phyloP scores from a whole-genome alignment of 1,140 invertebrate genomes.

The Linepithema humile region DNA sequence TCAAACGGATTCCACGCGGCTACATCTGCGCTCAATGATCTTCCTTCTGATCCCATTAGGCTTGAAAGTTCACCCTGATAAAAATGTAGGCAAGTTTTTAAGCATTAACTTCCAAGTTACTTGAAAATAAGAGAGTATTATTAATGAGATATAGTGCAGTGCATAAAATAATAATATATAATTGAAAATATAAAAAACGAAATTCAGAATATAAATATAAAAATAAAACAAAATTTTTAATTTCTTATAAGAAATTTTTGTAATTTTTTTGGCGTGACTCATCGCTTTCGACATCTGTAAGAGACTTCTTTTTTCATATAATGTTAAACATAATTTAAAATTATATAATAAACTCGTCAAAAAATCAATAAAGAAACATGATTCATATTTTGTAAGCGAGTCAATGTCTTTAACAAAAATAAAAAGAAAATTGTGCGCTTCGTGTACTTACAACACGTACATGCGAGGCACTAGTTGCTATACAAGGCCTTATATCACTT shows the following conservation, averaged over 20 bases:
- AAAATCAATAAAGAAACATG: slow-evolving; percentile 58
- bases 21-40: slow-evolving; percentile 87
- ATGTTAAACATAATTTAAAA: slow-evolving; percentile 18
- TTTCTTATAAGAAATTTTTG: neutral
- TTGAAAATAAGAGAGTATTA: no score
- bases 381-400: neutral
- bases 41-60: slow-evolving; percentile 81
- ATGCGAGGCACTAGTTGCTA: slow-evolving; percentile 82
- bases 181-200: neutral
- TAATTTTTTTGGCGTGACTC: neutral
- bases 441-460: slow-evolving; percentile 85
- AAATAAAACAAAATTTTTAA: neutral
- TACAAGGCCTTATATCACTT: slow-evolving; percentile 78
- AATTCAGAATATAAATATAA: neutral
- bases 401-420: slow-evolving; percentile 53
- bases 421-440: slow-evolving; percentile 80
- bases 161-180: slow-evolving; percentile 59
- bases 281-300: neutral
- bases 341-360: no score
- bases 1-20: slow-evolving; percentile 94
- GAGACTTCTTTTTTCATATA: neutral
- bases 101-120: neutral
- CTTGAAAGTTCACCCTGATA: slow-evolving; percentile 83
- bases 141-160: slow-evolving; percentile 51
- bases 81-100: slow-evolving; percentile 20